These are phyloP conservation scores for Matsumurasca onukii DNA, from an alignment of 1,140 invertebrate genomes.

Conservation along the genomic window DNA sequence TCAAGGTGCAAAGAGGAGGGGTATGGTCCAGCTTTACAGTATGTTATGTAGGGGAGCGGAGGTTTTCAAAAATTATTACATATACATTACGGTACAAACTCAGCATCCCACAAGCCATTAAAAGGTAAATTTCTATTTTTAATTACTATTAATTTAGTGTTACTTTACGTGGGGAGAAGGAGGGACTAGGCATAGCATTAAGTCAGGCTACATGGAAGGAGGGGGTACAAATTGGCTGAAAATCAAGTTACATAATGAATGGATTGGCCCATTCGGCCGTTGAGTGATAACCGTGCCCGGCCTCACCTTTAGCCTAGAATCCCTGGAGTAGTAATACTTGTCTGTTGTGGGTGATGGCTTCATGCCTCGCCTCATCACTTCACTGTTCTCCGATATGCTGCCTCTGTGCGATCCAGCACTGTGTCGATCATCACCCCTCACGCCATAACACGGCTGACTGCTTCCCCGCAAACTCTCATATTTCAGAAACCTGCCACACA, in stretches of 20 bases:
- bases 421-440: too few species aligned
- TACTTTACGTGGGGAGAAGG: background rate
- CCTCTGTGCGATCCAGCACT: slow-evolving; percentile 68
- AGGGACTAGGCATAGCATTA: background rate
- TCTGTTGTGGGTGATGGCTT: slow-evolving; percentile 48
- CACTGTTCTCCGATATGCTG: slow-evolving; percentile 68
- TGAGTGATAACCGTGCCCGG: background rate
- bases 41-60: too few species aligned
- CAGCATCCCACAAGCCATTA: too few species aligned
- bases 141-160: background rate
- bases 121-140: background rate
- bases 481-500: slow-evolving; percentile 54
- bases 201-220: background rate
- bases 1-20: too few species aligned
- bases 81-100: too few species aligned
- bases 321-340: slow-evolving; percentile 65
- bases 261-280: background rate
- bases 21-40: too few species aligned
- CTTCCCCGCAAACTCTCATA: slow-evolving; percentile 65
- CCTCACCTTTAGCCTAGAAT: slow-evolving; percentile 57
- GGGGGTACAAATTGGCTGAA: background rate
- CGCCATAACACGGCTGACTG: slow-evolving; percentile 64
- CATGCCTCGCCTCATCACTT: slow-evolving; percentile 73
- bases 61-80: too few species aligned
- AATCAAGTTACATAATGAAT: background rate